Evolutionary conservation across 2,888 invertebrate species (phyloP).

Genomic region (Drosophila ochracea): DNA sequence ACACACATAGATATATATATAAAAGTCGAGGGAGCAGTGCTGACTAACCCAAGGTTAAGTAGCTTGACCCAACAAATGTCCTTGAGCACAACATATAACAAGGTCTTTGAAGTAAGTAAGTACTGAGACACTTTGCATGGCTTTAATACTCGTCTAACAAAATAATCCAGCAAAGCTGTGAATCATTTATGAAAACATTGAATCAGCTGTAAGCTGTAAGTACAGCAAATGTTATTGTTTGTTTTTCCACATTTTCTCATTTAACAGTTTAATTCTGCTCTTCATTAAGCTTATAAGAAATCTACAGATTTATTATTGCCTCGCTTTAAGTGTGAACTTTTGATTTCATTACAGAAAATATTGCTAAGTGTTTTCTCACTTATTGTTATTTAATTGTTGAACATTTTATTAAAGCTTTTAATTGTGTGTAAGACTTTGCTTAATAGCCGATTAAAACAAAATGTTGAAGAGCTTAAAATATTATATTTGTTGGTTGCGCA

Average conservation of each 20-base stretch:
- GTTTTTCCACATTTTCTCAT: background rate
- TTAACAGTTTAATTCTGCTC: no score
- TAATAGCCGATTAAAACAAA: background rate
- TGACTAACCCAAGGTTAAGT: slow-evolving; percentile 32
- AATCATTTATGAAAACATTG: background rate
- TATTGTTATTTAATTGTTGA: background rate
- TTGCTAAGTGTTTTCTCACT: background rate
- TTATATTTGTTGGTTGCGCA: background rate
- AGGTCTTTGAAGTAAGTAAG: slow-evolving; percentile 34
- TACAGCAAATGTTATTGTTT: background rate
- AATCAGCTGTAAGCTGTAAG: background rate
- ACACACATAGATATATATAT: background rate
- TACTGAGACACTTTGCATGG: slow-evolving; percentile 25
- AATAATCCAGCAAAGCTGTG: background rate
- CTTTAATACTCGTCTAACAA: background rate
- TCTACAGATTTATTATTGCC: background rate
- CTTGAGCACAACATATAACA: background rate
- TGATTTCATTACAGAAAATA: background rate
- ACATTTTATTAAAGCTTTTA: background rate
- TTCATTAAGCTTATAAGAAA: background rate
- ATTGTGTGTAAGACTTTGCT: background rate
- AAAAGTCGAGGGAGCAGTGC: background rate
- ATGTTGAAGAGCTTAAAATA: background rate
- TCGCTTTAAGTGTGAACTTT: background rate
- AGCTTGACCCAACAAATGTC: slow-evolving; percentile 18